Evolutionary conservation across 1,140 invertebrate species (phyloP), one percentile per base, ranked within the genome.

Genomic region (Zaprionus ornatus): DNA sequence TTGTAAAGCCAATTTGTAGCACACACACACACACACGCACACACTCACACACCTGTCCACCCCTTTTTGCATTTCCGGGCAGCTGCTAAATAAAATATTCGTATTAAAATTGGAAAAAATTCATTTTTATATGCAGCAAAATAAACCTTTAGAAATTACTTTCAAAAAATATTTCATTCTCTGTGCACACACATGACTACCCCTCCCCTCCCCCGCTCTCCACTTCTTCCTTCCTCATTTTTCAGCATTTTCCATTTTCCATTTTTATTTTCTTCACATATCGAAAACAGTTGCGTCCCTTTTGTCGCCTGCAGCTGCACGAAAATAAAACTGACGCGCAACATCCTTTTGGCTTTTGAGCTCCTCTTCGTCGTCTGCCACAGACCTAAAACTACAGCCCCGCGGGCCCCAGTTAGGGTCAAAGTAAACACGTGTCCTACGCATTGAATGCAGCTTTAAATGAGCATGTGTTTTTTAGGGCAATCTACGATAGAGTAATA

Each of bases 1-100:
- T 82, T 79, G 83, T 82, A 74, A 82, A 86, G 74, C 78, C 84
- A 88, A 90, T 88, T 84, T 78, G 74, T 68, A 66, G 65, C 68
- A 70, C 32, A 54, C 56, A 27, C 56, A 40, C 54, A 59, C 29
- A 62, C 64, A 13, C 45, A 29, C 55, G 37, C 45, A 50, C 45
- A 50, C 45, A 45, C n/a, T 45, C 7, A 37, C 35, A 37, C 40
- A 23, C 45, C 17, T 23, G 19, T 50, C 27, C 57, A n/a, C 56
- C 63, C 65, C 40, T 9, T 45, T 77, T 60, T 50, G 63, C 50
- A 84, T 80, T 77, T 74, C 56, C 71, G 71, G 64, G 32, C 60
- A 64, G 67, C 45, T 59, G 67, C 55, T 70, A 76, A 71, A 67
- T 73, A 73, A 63, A 77, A 77, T 42, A 73, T 73, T 61, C 35